A percentile compares a stretch with the other conserved stretches of the same genome.
These are phyloP conservation scores for Cryptomyrus ogoouensis DNA, from an alignment of 2,113 vertebrate genomes.

Conservation along the genomic window DNA sequence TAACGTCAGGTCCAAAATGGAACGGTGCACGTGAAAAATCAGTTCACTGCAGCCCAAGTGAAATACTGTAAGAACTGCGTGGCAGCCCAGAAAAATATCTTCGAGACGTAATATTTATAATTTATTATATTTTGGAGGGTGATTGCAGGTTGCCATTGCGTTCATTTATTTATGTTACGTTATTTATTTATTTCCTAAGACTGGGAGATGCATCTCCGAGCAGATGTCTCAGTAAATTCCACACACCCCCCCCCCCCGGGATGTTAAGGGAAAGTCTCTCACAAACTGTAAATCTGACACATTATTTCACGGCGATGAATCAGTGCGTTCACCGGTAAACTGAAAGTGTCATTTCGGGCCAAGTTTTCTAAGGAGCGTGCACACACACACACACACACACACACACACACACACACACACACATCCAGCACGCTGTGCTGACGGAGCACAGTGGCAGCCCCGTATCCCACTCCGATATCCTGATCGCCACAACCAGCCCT, in stretches of 20 bases:
- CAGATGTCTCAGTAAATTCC: background rate
- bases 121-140: constrained; percentile 1
- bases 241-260: too few species aligned
- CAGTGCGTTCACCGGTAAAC: background rate
- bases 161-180: background rate
- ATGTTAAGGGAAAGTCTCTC: background rate
- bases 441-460: background rate
- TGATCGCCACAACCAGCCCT: background rate
- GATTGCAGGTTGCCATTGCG: background rate
- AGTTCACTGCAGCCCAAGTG: background rate
- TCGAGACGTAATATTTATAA: background rate
- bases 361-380: background rate
- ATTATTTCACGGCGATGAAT: constrained; percentile 3
- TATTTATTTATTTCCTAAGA: background rate
- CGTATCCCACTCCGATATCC: background rate
- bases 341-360: constrained; percentile 9
- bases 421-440: background rate
- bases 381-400: background rate
- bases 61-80: background rate
- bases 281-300: constrained; percentile 10
- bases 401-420: background rate
- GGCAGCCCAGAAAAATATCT: background rate
- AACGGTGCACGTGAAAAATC: background rate
- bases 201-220: background rate
- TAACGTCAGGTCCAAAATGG: background rate